These are phyloP conservation scores for Solenodon paradoxus DNA, from an alignment of 2,113 vertebrate genomes.

Conservation along the genomic window DNA sequence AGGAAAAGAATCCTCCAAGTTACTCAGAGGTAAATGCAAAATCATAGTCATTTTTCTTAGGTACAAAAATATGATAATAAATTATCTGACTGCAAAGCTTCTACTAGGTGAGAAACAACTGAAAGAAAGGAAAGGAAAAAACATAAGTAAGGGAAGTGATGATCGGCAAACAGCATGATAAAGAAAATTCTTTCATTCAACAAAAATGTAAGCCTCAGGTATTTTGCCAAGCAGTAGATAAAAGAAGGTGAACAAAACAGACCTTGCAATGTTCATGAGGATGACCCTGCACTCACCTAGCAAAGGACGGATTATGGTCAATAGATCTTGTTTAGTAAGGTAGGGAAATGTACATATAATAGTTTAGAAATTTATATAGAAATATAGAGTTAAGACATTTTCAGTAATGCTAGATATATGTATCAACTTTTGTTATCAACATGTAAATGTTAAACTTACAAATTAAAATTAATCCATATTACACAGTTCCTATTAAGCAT, in stretches of 20 bases:
- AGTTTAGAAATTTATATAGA: not conserved
- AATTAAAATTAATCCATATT: conserved; percentile 7
- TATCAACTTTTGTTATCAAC: too few relatives aligned
- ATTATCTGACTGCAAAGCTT: not conserved
- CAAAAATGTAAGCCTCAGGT: not conserved
- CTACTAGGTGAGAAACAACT: not conserved
- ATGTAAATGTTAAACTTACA: conserved; percentile 8
- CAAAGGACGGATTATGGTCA: not conserved
- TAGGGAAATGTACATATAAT: not conserved
- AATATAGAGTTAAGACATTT: not conserved
- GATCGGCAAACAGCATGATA: not conserved
- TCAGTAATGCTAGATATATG: not conserved
- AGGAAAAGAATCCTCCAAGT: not conserved
- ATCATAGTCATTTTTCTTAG: not conserved
- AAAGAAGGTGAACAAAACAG: not conserved
- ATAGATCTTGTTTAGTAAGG: not conserved
- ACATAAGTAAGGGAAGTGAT: not conserved
- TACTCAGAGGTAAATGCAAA: not conserved
- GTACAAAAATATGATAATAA: not conserved
- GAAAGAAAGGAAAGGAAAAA: not conserved
- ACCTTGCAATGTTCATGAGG: not conserved
- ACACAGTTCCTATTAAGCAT: not conserved
- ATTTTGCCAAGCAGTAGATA: not conserved
- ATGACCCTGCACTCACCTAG: not conserved
- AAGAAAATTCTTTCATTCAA: not conserved